phyloP scores from a whole-genome alignment of 1,140 invertebrate species.

The Brachionus calyciflorus region DNA sequence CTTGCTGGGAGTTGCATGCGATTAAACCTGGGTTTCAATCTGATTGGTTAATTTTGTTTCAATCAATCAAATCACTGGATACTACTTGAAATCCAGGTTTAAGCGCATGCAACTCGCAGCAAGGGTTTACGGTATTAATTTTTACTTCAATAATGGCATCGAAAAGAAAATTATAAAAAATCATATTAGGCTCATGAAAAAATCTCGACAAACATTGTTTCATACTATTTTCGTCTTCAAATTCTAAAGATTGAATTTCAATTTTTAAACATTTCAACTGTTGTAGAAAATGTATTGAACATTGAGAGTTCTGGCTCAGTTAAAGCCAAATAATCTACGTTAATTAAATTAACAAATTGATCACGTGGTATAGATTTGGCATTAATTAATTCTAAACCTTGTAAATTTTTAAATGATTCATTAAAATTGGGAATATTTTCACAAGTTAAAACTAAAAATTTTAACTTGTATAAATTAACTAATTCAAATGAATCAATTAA shows the following conservation, averaged over 20 bases:
- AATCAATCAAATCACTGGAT: too few species aligned
- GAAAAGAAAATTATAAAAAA: neutral
- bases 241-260: neutral
- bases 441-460: neutral
- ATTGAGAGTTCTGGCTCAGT: neutral
- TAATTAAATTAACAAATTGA: neutral
- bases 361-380: neutral
- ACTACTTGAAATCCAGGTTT: neutral
- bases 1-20: too few species aligned
- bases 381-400: conserved; percentile 10
- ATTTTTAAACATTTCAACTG: neutral
- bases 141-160: too few species aligned
- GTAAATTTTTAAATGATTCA: neutral
- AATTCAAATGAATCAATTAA: neutral
- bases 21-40: too few species aligned
- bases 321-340: neutral
- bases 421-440: neutral
- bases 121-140: too few species aligned
- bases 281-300: neutral
- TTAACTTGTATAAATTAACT: neutral
- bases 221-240: neutral
- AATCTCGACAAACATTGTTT: neutral
- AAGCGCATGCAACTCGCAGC: too few species aligned
- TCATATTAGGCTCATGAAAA: neutral
- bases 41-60: too few species aligned